A percentile compares a stretch with the other conserved stretches of the same genome.
Conservation (phyloP, 1,140 invertebrate species). For the Drosophila punjabiensis region DNA sequence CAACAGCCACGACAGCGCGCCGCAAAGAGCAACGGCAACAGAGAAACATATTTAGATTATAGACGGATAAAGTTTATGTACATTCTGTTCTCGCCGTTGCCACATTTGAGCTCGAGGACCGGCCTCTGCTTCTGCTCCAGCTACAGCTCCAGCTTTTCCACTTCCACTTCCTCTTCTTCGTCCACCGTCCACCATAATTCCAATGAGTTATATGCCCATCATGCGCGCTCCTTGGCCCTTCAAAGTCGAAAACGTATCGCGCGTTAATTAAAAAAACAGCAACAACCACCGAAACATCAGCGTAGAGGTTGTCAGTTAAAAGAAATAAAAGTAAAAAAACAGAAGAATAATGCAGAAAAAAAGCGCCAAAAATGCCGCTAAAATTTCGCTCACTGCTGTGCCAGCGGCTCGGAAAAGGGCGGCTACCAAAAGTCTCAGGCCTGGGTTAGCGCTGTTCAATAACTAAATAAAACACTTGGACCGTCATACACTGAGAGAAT, state of each 20-base stretch:
- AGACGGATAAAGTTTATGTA: slow-evolving; percentile 84
- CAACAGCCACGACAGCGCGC: slow-evolving; percentile 77
- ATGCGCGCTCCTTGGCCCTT: slow-evolving; percentile 70
- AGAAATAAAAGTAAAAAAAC: not conserved
- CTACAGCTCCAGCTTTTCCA: slow-evolving; percentile 2
- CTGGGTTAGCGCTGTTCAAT: slow-evolving; percentile 66
- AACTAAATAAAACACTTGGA: slow-evolving; percentile 80
- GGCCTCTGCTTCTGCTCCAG: slow-evolving; percentile 16
- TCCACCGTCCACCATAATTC: slow-evolving; percentile 65
- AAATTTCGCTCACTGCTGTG: slow-evolving; percentile 50
- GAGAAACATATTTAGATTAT: slow-evolving; percentile 81
- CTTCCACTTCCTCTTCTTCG: slow-evolving; percentile 15
- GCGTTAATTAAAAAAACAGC: slow-evolving; percentile 78
- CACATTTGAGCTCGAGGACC: slow-evolving; percentile 28
- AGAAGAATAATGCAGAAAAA: slow-evolving; percentile 53
- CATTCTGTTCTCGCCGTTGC: slow-evolving; percentile 61
- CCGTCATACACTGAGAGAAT: slow-evolving; percentile 16
- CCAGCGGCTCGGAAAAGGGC: slow-evolving; percentile 46
- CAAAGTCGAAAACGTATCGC: slow-evolving; percentile 77
- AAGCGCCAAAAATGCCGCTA: slow-evolving; percentile 82
- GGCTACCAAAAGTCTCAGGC: slow-evolving; percentile 38
- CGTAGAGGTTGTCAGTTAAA: slow-evolving; percentile 13
- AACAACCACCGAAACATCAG: slow-evolving; percentile 50
- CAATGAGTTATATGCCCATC: slow-evolving; percentile 80
- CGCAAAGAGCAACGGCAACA: slow-evolving; percentile 59